Base-by-base conservation (phyloP, 2,888 invertebrate genomes). In the Nudaria mundana region DNA sequence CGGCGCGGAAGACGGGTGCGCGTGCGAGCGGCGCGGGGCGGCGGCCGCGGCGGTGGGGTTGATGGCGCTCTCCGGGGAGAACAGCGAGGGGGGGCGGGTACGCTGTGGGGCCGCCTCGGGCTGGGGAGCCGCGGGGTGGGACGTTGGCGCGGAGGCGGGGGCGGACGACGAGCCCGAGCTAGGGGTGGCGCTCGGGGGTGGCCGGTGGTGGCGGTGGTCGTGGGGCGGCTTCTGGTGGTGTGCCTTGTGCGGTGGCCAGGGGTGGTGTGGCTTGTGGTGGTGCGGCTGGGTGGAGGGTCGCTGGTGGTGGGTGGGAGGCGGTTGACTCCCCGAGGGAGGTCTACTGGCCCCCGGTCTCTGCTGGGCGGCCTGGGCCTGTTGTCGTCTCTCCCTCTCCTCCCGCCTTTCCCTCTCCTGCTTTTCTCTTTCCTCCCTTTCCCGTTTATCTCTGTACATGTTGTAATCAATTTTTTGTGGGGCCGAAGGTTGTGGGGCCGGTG, bases 381-480 rank as follows among this genome's bases (percentile, higher is more conserved):
- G 72, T 47, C 76, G 63, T 46, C 81, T 72, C 49, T 80, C 76
- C 46, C 81, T 50, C 50, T 71, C 76, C 55, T 69, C 79, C 13
- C 85, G 63, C 45, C 90, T 75, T 40, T 91, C 91, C 1, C 91
- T 66, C 40, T 91, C 91, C 47, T 91, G 77, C 18, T 92, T 81
- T 57, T 93, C 93, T 31, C 91, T 86, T 63, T 92, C 92, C 65
- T 93, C 93, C 18, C 92, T 81, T 57, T 93, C 93, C 30, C 91
- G 85, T 63, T 92, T 92, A 65, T 93, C 93, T 13, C 92, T 81
- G 68, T 93, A 93, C 6, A 92, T 89, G 39, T 91, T 90, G 56
- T 91, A 90, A 64, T 90, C 90, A 38, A 90, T 88, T 59, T 90
- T 90, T 56, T 91, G 90, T 2, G 87, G 18, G n/a, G n/a, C n/a